Conservation (phyloP, 2,113 vertebrate genomes). For the Helogale parvula region DNA sequence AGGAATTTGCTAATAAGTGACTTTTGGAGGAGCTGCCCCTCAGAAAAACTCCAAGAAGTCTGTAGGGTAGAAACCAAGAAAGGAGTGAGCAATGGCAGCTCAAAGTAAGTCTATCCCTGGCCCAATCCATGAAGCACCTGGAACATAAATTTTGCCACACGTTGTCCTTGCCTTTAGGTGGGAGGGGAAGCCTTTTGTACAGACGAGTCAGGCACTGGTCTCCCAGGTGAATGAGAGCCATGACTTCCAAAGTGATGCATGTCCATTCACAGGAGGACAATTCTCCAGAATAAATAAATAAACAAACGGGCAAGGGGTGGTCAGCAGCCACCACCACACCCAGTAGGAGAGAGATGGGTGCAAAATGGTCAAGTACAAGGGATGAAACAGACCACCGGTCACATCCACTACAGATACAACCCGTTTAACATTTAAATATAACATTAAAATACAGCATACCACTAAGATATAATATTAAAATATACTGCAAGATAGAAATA, state of each 20-base stretch:
- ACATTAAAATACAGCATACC: background rate
- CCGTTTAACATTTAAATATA: background rate
- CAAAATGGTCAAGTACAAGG: background rate
- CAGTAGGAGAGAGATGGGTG: too few species aligned
- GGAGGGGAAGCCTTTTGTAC: background rate
- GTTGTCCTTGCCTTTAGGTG: background rate
- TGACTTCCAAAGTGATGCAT: too few species aligned
- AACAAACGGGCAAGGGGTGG: background rate
- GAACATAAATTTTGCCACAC: background rate
- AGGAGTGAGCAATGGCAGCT: fast-evolving
- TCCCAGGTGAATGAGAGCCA: background rate
- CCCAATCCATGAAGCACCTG: background rate
- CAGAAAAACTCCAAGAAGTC: background rate
- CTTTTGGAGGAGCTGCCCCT: background rate
- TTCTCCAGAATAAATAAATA: background rate
- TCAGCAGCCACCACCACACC: background rate
- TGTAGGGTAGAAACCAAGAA: background rate
- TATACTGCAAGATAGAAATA: background rate
- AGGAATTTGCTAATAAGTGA: background rate
- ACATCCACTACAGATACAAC: background rate
- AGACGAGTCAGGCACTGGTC: background rate
- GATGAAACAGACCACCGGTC: background rate
- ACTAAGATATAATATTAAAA: background rate
- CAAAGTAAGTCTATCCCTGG: background rate
- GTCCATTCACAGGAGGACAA: background rate